Evolutionary conservation across 1,140 invertebrate genomes (phyloP), one percentile per base, ranked within the genome.

Genomic region (Leptinotarsa lineolata): DNA sequence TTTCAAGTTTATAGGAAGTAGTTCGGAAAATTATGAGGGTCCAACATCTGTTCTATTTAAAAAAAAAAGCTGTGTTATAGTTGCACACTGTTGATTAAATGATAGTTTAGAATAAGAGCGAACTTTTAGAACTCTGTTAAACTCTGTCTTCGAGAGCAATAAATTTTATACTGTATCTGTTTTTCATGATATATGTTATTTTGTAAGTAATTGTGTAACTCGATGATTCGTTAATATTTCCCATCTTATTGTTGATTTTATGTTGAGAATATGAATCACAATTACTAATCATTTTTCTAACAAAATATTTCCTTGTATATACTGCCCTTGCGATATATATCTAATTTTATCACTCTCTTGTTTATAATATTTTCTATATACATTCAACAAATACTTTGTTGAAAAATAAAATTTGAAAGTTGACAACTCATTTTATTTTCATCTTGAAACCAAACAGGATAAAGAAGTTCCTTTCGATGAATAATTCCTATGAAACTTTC

Each of bases 21-120:
- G 48, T n/a, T 54, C 48, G 15, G 48, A 5, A 54, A 15, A 22
- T 59, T 16, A 22, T 63, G 20, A 63, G 20, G 61, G 61, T 63
- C 24, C 61, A 63, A 63, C 61, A 21, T 63, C 61, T 63, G 69
- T 70, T 74, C 73, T 74, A 70, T 74, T 74, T 70, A n/a, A n/a
- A n/a, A n/a, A n/a, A 60, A 70, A 63, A 63, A 8, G 20, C 61
- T 63, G 11, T 30, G 61, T 54, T 54, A 54, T 54, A 54, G 48
- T 8, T 54, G 48, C 48, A 54, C 48, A 54, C 48, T 54, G 48
- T 54, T 54, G 2, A 54, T n/a, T 54, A 54, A 16, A 54, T 54
- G 15, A 39, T 54, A 54, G 48, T 13, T 15, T 54, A 54, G 48
- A 54, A 54, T n/a, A 13, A 54, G 15, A n/a, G 5, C 16, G 16